phyloP scores from a whole-genome alignment of 2,888 invertebrate genomes.

The Drosophila prolongata region DNA sequence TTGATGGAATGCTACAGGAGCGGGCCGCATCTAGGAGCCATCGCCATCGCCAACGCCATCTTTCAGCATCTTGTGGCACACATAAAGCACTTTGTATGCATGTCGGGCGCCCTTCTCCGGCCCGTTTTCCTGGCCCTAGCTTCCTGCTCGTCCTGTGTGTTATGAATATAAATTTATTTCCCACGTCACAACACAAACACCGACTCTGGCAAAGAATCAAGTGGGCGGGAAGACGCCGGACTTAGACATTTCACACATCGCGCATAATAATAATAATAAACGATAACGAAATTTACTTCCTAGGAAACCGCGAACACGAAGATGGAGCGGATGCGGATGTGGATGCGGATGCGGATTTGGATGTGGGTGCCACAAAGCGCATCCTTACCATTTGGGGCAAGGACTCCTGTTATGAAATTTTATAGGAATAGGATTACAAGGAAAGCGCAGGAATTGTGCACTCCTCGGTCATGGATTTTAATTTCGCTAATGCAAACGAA shows the following conservation, averaged over 20 bases:
- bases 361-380: constrained; percentile 61
- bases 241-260: constrained; percentile 76
- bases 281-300: constrained; percentile 79
- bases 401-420: constrained; percentile 63
- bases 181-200: constrained; percentile 76
- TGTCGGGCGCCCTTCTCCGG: constrained; percentile 52
- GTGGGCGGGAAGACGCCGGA: constrained; percentile 44
- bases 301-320: constrained; percentile 51
- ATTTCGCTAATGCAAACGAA: constrained; percentile 58
- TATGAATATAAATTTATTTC: constrained; percentile 80
- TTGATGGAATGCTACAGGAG: constrained; percentile 62
- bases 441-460: constrained; percentile 28
- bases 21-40: constrained; percentile 34
- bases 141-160: constrained; percentile 61
- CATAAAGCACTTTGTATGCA: constrained; percentile 79
- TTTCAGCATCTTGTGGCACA: constrained; percentile 59
- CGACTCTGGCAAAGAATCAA: constrained; percentile 31
- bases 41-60: constrained; percentile 28
- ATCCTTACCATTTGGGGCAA: constrained; percentile 67
- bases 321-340: constrained; percentile 2
- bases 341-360: constrained; percentile 21
- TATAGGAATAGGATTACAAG: constrained; percentile 50
- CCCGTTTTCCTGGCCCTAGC: constrained; percentile 8
- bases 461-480: constrained; percentile 44
- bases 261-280: constrained; percentile 80